Conservation (phyloP, 2,888 invertebrate genomes). For the Yponomeuta evonymella region DNA sequence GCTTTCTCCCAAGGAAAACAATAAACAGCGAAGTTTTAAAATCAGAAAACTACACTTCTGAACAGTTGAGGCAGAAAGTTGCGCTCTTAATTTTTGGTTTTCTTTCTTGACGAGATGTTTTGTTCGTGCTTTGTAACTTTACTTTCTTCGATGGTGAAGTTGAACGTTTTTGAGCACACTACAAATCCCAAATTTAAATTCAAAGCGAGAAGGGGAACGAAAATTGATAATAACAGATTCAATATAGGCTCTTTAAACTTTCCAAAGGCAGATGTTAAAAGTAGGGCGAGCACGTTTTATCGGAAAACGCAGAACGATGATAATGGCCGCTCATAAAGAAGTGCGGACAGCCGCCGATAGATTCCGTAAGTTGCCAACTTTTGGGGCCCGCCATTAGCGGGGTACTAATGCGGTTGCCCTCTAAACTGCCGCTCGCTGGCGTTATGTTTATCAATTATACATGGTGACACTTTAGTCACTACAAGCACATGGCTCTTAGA, state of each 20-base stretch:
- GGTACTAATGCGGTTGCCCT: slow-evolving; percentile 53
- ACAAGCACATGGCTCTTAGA: background rate
- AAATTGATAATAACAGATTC: slow-evolving; percentile 62
- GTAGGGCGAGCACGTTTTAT: slow-evolving; percentile 68
- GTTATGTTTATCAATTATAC: slow-evolving; percentile 9
- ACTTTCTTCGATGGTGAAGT: background rate
- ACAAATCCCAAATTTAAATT: background rate
- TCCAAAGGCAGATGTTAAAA: slow-evolving; percentile 58
- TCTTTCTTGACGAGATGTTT: slow-evolving; percentile 4
- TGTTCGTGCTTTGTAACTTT: background rate
- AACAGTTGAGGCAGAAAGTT: slow-evolving; percentile 70
- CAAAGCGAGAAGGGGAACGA: background rate
- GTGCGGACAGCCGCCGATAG: slow-evolving; percentile 55
- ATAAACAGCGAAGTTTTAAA: slow-evolving; percentile 59
- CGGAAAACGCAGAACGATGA: slow-evolving; percentile 65
- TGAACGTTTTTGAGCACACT: background rate
- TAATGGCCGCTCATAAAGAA: slow-evolving; percentile 72
- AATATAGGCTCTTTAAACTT: slow-evolving; percentile 56
- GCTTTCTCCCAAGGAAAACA: slow-evolving; percentile 48
- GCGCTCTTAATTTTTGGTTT: background rate
- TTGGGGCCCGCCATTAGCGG: slow-evolving; percentile 63
- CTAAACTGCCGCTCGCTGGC: slow-evolving; percentile 15
- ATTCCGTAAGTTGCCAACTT: slow-evolving; percentile 71
- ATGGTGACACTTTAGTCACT: background rate
- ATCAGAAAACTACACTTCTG: slow-evolving; percentile 70